phyloP scores from a whole-genome alignment of 2,888 invertebrate species.

The Glaucopsyche alexis region DNA sequence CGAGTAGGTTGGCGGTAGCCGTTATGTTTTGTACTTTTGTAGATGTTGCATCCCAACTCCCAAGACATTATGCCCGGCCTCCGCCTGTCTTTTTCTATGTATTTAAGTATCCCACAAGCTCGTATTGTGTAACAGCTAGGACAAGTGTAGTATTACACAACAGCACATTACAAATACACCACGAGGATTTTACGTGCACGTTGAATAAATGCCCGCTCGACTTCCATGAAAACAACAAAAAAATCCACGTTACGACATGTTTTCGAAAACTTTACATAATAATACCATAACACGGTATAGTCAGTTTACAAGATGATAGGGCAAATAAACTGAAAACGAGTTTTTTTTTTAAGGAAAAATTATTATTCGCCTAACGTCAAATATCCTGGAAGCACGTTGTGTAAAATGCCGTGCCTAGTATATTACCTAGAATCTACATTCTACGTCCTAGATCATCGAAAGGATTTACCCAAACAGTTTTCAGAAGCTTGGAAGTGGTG shows the following conservation, averaged over 20 bases:
- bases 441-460: neutral
- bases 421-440: too few relatives aligned
- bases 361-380: neutral
- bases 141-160: conserved; percentile 54
- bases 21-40: too few relatives aligned
- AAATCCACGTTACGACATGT: conserved; percentile 44
- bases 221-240: conserved; percentile 43
- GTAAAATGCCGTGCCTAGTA: neutral
- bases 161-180: conserved; percentile 44
- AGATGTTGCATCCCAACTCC: too few relatives aligned
- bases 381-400: neutral
- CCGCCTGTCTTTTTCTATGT: too few relatives aligned
- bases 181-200: conserved; percentile 37
- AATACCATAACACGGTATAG: conserved; percentile 42
- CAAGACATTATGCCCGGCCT: too few relatives aligned
- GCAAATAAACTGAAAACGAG: conserved; percentile 11
- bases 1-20: too few relatives aligned
- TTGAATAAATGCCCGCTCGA: conserved; percentile 25
- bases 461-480: neutral
- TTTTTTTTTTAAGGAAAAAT: conserved; percentile 24
- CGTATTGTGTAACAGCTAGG: conserved; percentile 39
- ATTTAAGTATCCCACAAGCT: neutral
- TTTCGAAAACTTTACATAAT: conserved; percentile 50
- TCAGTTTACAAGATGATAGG: neutral
- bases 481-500: neutral